phyloP scores from a whole-genome alignment of 2,797 vertebrate genomes.

The Catostomus latipinnis region DNA sequence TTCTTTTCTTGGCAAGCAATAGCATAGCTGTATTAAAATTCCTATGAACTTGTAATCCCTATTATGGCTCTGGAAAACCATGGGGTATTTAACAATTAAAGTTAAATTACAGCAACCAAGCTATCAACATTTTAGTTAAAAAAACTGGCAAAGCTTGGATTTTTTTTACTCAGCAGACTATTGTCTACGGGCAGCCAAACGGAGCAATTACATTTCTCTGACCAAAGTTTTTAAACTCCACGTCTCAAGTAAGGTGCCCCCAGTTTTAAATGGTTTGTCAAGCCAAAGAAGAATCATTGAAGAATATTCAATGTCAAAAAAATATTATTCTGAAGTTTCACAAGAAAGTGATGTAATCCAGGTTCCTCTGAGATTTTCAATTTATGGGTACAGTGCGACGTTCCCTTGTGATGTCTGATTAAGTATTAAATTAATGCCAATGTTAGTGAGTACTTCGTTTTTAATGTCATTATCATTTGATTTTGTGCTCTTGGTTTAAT shows the following conservation, averaged over 20 bases:
- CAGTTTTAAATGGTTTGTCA: conserved; percentile 31
- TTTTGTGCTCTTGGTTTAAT: too few species aligned
- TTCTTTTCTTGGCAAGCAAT: not conserved
- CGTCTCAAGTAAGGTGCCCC: not conserved
- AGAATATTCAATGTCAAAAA: not conserved
- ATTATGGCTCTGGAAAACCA: not conserved
- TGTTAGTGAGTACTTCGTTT: too few species aligned
- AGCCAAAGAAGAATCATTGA: not conserved
- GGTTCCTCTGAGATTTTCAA: not conserved
- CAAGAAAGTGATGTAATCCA: not conserved
- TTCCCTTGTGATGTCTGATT: not conserved
- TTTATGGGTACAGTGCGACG: not conserved
- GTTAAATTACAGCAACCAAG: not conserved
- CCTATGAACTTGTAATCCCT: not conserved
- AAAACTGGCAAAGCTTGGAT: not conserved
- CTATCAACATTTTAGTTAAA: not conserved
- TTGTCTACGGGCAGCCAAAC: not conserved
- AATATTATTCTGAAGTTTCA: conserved; percentile 7
- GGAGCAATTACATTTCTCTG: conserved; percentile 14
- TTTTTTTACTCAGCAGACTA: not conserved
- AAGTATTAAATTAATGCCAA: too few species aligned
- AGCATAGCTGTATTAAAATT: not conserved
- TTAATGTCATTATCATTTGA: too few species aligned
- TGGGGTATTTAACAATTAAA: conserved; percentile 5
- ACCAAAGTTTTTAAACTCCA: conserved; percentile 25